These are phyloP conservation scores for Hydrolagus affinis DNA, from an alignment of 2,113 vertebrate genomes.

Conservation along the genomic window DNA sequence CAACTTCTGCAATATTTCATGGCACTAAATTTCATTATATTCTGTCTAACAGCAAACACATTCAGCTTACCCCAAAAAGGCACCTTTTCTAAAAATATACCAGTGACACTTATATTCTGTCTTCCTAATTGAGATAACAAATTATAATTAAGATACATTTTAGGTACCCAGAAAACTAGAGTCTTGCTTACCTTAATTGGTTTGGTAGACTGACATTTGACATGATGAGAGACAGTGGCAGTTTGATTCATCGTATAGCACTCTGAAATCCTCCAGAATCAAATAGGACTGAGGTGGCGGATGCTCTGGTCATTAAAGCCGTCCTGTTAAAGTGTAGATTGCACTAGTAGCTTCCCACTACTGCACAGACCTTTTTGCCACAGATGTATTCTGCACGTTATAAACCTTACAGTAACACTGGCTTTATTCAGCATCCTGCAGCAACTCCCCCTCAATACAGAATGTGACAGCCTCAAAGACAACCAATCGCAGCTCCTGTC, in stretches of 20 bases:
- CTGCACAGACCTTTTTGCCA: slow-evolving; percentile 16
- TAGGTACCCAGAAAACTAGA: neutral
- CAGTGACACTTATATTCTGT: no score
- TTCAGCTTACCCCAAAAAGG: neutral
- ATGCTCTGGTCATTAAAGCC: slow-evolving; percentile 17
- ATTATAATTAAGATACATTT: neutral
- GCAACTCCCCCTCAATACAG: slow-evolving; percentile 12
- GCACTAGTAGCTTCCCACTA: slow-evolving; percentile 3
- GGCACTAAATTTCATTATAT: neutral
- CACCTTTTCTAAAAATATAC: neutral
- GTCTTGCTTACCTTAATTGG: slow-evolving; percentile 63
- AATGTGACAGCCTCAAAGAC: slow-evolving; percentile 30
- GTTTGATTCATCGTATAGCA: slow-evolving; percentile 78
- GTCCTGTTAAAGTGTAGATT: slow-evolving; percentile 12
- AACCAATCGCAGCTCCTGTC: slow-evolving; percentile 22
- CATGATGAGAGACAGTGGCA: slow-evolving; percentile 74
- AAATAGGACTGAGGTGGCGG: neutral
- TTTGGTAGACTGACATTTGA: slow-evolving; percentile 69
- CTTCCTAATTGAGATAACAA: no score
- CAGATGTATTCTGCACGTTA: slow-evolving; percentile 9
- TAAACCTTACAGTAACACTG: slow-evolving; percentile 14
- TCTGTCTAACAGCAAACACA: neutral
- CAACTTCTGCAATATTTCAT: slow-evolving; percentile 27
- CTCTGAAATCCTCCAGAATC: slow-evolving; percentile 36
- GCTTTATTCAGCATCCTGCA: slow-evolving; percentile 30